These are phyloP conservation scores for Trachemys scripta DNA, from an alignment of 2,113 vertebrate species.

Conservation along the genomic window DNA sequence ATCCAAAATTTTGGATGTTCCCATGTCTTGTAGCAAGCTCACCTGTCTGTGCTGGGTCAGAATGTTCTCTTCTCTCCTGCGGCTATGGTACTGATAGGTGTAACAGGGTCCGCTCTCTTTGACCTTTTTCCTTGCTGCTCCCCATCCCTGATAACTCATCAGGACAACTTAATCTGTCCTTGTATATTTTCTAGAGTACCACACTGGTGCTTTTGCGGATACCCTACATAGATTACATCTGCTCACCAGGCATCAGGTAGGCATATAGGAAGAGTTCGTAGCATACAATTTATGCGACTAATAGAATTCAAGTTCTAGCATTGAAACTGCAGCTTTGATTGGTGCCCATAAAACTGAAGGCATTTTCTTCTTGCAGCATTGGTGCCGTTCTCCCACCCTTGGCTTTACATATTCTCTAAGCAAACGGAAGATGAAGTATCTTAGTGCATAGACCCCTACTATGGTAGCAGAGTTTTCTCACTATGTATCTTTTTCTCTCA, in stretches of 20 bases:
- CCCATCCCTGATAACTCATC: not conserved
- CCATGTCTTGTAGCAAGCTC: not conserved
- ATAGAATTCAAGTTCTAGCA: fast-evolving
- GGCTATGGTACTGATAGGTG: fast-evolving
- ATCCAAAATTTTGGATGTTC: not conserved
- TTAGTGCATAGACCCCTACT: not conserved
- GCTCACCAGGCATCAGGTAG: not conserved
- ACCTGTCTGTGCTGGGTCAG: not conserved
- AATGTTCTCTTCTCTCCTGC: not conserved
- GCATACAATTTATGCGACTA: not conserved
- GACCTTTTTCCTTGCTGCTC: not conserved
- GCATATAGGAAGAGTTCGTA: not conserved
- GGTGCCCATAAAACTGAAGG: not conserved
- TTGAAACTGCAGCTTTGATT: not conserved
- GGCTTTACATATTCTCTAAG: not conserved
- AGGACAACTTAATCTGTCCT: not conserved
- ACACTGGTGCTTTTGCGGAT: fast-evolving
- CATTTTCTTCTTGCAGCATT: not conserved
- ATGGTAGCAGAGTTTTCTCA: not conserved
- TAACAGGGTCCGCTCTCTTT: not conserved
- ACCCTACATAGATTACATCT: not conserved
- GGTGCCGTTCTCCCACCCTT: not conserved
- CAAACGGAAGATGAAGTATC: not conserved
- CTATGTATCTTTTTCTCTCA: constrained; percentile 36
- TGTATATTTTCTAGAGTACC: not conserved